Conservation (phyloP, 2,797 vertebrate genomes). For the Pipistrellus nathusii region DNA sequence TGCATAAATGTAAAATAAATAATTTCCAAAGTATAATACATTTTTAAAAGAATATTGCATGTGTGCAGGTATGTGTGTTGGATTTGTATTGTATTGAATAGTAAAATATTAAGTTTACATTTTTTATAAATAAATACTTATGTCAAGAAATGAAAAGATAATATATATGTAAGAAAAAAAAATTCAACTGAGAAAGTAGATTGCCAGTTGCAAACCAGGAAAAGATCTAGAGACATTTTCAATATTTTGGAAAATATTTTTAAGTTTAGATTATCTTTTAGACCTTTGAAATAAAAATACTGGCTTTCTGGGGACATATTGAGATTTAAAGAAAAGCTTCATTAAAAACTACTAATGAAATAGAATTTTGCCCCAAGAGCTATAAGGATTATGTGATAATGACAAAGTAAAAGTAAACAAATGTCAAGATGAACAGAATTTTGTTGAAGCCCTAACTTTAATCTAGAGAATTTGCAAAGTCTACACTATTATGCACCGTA, state of each 20-base stretch:
- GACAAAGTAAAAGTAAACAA: not conserved
- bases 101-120: not conserved
- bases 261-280: slow-evolving; percentile 22
- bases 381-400: not conserved
- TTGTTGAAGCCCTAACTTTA: not conserved
- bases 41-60: not conserved
- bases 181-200: not conserved
- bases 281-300: not conserved
- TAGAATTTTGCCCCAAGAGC: not conserved
- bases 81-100: not conserved
- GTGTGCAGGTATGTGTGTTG: not conserved
- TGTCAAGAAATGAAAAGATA: not conserved
- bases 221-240: not conserved
- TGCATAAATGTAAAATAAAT: not conserved
- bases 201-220: not conserved
- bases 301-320: not conserved
- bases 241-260: not conserved
- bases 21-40: not conserved
- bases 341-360: not conserved
- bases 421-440: not conserved
- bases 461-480: not conserved
- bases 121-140: slow-evolving; percentile 1
- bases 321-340: slow-evolving; percentile 6
- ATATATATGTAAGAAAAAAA: not conserved
- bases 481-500: not conserved